Evolutionary conservation across 35 echinoderm and acorn worm genomes (phyloP), one percentile per base, ranked within the genome.

Genomic region (Patiria miniata): DNA sequence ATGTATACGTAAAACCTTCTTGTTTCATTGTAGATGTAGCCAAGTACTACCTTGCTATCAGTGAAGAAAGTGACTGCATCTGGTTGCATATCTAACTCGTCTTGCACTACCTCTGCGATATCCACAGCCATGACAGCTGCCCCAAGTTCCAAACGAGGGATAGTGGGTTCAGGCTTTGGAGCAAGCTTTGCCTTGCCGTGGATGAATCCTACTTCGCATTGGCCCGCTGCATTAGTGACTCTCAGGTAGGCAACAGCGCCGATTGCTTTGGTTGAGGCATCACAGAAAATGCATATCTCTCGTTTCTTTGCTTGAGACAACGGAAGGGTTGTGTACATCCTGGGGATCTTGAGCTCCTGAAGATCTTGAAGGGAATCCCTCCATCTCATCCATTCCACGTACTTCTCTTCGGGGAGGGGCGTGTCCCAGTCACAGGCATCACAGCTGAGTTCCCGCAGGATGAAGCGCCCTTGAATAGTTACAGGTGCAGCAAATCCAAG

Each of bases 111-210:
- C 26, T 40, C 34, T 32, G 18, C 80, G 36, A 89, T 37, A 18
- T 82, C 80, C 16, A 89, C 87, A 1, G 91, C 84, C 17, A 93
- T 1, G 8, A 97, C 95, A 5, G 95, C 95, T 34, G 91, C 95
- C 68, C 87, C 86, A 7, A 97, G 68, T 77, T 97, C 91, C 6
- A 97, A 79, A 10, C 91, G 50, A 1, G 86, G 93, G 21, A 95
- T 82, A 5, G 93, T 87, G 33, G 77, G 16, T 33, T 85, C 89
- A 14, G 60, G 86, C 52, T 32, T 85, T 22, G 85, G 93, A 22
- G 88, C 57, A 2, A 91, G 17, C 36, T 85, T 90, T 4, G 85
- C 32, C 26, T 95, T 91, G 14, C 83, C 80, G 30, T 87, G 55
- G 21, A 91, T 10, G 12, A 95, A 86, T 58, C 56, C 65, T 42